These are phyloP conservation scores for Piprites chloris DNA, from an alignment of 2,113 vertebrate genomes.

Conservation along the genomic window DNA sequence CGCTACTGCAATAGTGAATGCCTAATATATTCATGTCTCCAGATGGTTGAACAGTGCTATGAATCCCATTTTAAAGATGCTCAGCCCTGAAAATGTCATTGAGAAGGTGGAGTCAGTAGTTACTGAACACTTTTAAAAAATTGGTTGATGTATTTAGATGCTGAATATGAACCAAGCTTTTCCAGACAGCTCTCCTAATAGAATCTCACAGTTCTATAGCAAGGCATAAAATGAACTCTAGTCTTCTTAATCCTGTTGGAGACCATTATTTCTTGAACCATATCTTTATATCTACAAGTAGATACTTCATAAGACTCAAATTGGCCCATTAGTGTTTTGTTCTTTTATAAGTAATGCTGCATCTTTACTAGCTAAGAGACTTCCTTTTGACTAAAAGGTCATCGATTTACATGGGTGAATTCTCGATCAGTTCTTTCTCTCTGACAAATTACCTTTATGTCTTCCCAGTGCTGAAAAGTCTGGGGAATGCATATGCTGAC, in stretches of 20 bases:
- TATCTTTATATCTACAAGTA: conserved; percentile 33
- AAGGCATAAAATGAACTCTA: conserved; percentile 4
- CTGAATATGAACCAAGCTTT: neutral
- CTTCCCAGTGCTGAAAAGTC: conserved; percentile 44
- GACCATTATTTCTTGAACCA: conserved; percentile 29
- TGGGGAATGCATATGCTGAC: conserved; percentile 56
- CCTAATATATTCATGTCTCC: neutral
- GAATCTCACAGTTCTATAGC: neutral
- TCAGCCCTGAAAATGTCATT: neutral
- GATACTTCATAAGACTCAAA: conserved; percentile 29
- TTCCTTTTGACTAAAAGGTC: conserved; percentile 67
- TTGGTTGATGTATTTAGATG: neutral
- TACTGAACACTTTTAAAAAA: neutral
- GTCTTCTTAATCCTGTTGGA: neutral
- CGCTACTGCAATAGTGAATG: neutral
- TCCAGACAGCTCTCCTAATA: conserved; percentile 2
- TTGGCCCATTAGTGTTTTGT: conserved; percentile 63
- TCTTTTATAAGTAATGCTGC: conserved; percentile 53
- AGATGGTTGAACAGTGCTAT: neutral
- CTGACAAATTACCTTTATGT: conserved; percentile 68
- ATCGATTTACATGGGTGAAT: conserved; percentile 70
- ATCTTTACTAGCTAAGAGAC: conserved; percentile 62
- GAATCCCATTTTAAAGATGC: neutral
- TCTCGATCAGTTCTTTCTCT: conserved; percentile 59
- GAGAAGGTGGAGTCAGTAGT: neutral